Percentiles rank a stretch among this genome's conserved stretches.
Conservation (phyloP, 2,113 vertebrate genomes). For the Copsychus sechellarum region DNA sequence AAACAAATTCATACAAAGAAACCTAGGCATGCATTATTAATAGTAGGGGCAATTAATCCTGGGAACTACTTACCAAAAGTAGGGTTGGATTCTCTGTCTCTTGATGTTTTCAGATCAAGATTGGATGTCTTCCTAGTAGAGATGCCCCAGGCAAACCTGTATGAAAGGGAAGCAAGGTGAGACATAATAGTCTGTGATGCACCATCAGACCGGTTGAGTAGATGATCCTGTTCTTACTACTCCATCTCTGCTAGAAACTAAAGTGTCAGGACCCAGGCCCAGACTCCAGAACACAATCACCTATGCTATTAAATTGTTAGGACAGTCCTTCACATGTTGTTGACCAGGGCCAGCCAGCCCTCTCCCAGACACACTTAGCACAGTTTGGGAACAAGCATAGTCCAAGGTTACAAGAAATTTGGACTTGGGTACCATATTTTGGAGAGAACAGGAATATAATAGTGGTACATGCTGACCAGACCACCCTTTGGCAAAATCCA, state of each 20-base stretch:
- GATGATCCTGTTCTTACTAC: slow-evolving; percentile 23
- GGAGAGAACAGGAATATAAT: not conserved
- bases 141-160: slow-evolving; percentile 38
- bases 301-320: not conserved
- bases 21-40: slow-evolving; percentile 62
- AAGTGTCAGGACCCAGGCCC: not conserved
- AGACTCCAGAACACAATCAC: not conserved
- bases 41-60: slow-evolving; percentile 61
- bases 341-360: not conserved
- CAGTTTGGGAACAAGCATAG: not conserved
- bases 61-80: slow-evolving; percentile 58
- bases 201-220: not conserved
- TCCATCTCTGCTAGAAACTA: not conserved
- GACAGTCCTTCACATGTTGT: not conserved
- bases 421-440: not conserved
- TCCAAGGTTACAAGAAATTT: not conserved
- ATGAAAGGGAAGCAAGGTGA: slow-evolving; percentile 41
- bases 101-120: slow-evolving; percentile 64
- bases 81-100: slow-evolving; percentile 36
- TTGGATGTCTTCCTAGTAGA: slow-evolving; percentile 59
- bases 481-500: not conserved
- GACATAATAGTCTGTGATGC: slow-evolving; percentile 7
- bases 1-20: slow-evolving; percentile 50
- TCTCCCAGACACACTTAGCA: not conserved
- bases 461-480: not conserved